Evolutionary conservation across 2,888 invertebrate genomes (phyloP), one percentile per base, ranked within the genome.

Genomic region (Tromatobia lineatoria): DNA sequence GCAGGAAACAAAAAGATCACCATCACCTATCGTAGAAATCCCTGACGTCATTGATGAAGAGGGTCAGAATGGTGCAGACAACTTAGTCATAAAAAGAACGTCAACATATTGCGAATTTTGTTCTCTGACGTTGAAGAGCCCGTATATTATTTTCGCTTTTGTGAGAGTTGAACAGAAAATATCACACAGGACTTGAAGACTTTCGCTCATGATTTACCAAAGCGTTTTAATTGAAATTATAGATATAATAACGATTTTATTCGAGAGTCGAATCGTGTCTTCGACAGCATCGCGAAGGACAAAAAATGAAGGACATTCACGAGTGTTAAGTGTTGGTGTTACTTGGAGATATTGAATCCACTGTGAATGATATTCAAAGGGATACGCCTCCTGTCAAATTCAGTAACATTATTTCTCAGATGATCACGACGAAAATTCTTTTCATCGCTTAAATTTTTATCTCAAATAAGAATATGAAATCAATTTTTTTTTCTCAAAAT

Each of bases 221-320:
- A 66, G 64, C 42, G 15, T 23, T 38, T 61, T 38, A 29, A 47
- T 18, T 52, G 64, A 81, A 76, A 76, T 42, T n/a, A 45, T 29
- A 57, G 20, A 80, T 70, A 29, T n/a, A n/a, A 75, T 20, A 69
- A 69, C 67, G 34, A 45, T 69, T 70, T 73, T 20, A 54, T 73
- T 70, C 42, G 42, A 15, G 2, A 45, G 45, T 25, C 50, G 67
- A 61, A 52, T 71, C 59, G 29, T 42, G 66, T 69, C 61, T 80
- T 75, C 64, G 75, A 70, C 69, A 80, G 52, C 61, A 15, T 29
- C 42, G 69, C 42, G 29, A 20, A 7, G 61, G 64, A 15, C 23
- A 38, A 25, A 79, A 71, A 78, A 70, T 42, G 42, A 80, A 47
- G 54, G 66, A n/a, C 23, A 38, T 7, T 13, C 38, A 34, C 59